Conservation (phyloP, 1,140 invertebrate genomes). For the Pararge aegeria region DNA sequence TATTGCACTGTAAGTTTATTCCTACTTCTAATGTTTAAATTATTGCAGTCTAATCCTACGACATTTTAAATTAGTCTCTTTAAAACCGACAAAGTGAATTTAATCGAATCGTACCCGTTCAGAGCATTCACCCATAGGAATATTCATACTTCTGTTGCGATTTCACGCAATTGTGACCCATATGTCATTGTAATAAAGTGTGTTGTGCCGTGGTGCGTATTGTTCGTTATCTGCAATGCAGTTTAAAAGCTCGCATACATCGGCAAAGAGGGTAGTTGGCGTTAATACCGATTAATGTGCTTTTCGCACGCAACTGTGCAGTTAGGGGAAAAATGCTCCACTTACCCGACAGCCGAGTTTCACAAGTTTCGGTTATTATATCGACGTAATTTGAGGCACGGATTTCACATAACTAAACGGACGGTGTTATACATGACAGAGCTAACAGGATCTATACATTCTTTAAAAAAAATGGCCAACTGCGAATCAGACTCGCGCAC, state of each 20-base stretch:
- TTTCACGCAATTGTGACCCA: slow-evolving; percentile 27
- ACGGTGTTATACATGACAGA: neutral
- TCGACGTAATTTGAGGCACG: slow-evolving; percentile 5
- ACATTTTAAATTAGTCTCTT: slow-evolving; percentile 26
- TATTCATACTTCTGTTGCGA: slow-evolving; percentile 20
- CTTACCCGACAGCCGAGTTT: slow-evolving; percentile 22
- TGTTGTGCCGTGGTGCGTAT: slow-evolving; percentile 32
- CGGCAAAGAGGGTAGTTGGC: slow-evolving; percentile 49
- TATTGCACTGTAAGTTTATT: too few species aligned
- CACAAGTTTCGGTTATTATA: slow-evolving; percentile 4
- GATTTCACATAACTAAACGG: neutral
- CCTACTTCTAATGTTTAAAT: too few species aligned
- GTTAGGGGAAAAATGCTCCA: slow-evolving; percentile 51
- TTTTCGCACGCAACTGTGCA: slow-evolving; percentile 57
- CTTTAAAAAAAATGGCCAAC: too few species aligned
- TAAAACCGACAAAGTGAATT: slow-evolving; percentile 27
- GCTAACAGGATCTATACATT: too few species aligned
- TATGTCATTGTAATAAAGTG: slow-evolving; percentile 31
- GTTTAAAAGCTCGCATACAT: slow-evolving; percentile 54
- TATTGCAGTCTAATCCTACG: slow-evolving; percentile 11
- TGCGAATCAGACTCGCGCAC: too few species aligned
- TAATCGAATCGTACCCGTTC: slow-evolving; percentile 24
- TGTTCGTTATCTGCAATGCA: slow-evolving; percentile 54
- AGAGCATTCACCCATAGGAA: slow-evolving; percentile 25
- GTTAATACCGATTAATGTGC: slow-evolving; percentile 68